Percentiles rank a stretch among this genome's conserved stretches.
Evolutionary conservation across 2,888 invertebrate species (phyloP).

Genomic region (Chymomyza procnemis): DNA sequence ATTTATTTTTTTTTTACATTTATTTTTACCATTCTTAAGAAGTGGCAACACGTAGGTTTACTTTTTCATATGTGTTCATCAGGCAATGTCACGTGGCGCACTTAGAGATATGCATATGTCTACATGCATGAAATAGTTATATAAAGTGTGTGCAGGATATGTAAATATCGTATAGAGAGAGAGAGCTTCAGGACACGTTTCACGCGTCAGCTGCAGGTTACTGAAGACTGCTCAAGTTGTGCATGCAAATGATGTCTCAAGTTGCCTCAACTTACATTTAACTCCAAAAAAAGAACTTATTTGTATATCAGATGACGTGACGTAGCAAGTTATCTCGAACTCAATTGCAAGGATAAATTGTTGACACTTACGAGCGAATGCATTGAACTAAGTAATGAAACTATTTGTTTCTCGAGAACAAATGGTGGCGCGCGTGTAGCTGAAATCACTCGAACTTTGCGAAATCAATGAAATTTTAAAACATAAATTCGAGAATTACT

Average conservation of each 20-base stretch:
- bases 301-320: slow-evolving; percentile 2
- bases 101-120: not conserved
- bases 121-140: not conserved
- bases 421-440: too few species aligned
- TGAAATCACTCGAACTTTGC: too few species aligned
- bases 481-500: too few species aligned
- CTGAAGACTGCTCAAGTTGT: not conserved
- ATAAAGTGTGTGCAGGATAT: not conserved
- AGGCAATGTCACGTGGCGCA: not conserved
- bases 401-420: slow-evolving; percentile 12
- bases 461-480: too few species aligned
- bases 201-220: not conserved
- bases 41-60: not conserved
- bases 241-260: not conserved
- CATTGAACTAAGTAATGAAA: slow-evolving; percentile 20
- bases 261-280: not conserved
- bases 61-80: not conserved
- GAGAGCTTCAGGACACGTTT: not conserved
- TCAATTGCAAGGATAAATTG: slow-evolving; percentile 21
- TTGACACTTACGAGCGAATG: slow-evolving; percentile 19
- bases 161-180: not conserved
- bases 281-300: slow-evolving; percentile 3
- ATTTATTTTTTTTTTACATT: not conserved
- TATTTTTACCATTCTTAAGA: not conserved
- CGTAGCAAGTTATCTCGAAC: not conserved